Conservation (phyloP, 2,888 invertebrate genomes). For the Melanostoma scalare region DNA sequence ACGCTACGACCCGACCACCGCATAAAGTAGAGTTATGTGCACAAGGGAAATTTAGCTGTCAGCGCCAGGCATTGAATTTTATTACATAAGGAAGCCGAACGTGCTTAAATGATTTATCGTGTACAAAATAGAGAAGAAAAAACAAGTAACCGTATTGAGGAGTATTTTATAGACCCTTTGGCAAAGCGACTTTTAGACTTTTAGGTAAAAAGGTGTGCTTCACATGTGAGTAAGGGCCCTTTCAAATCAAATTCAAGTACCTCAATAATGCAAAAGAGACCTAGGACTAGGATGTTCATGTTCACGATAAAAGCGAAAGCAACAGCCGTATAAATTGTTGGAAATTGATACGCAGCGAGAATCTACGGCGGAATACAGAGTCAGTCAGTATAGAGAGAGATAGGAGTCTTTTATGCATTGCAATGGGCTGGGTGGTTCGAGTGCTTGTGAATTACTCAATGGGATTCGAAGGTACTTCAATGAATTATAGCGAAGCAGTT, state of each 20-base stretch:
- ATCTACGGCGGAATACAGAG: too few relatives aligned
- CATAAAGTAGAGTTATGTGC: constrained; percentile 36
- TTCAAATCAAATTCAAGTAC: too few relatives aligned
- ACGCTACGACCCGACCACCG: too few relatives aligned
- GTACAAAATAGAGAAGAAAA: background rate
- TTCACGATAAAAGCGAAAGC: constrained; percentile 14
- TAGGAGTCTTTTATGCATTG: too few relatives aligned
- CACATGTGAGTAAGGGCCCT: background rate
- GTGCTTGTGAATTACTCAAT: too few relatives aligned
- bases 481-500: too few relatives aligned
- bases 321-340: constrained; percentile 33
- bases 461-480: too few relatives aligned
- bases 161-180: constrained; percentile 19
- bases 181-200: background rate
- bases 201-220: background rate
- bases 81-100: constrained; percentile 39
- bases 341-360: constrained; percentile 2
- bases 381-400: too few relatives aligned
- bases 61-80: constrained; percentile 28
- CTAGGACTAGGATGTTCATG: background rate
- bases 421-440: too few relatives aligned
- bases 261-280: background rate
- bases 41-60: constrained; percentile 31
- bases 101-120: constrained; percentile 37
- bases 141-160: constrained; percentile 28